Evolutionary conservation across 2,888 invertebrate genomes (phyloP), one percentile per base, ranked within the genome.

Genomic region (Acleris sparsana): DNA sequence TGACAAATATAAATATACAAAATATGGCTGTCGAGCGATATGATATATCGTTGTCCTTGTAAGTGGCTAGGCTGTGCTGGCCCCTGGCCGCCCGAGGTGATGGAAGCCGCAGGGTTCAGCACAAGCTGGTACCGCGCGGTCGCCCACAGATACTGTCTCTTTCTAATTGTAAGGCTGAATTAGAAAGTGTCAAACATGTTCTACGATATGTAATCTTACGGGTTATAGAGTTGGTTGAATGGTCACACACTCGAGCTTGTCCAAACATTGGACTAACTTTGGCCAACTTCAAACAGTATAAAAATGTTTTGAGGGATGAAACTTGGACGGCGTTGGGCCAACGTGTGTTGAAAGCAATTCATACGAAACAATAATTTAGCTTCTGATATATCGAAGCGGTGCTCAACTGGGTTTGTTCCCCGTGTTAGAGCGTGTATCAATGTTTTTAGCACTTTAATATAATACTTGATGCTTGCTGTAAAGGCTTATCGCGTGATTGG

Each of bases 101-200:
- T 44, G 1, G 39, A 29, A 25, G 33, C 18, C 33, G 33, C 33
- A n/a, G 39, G 53, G 61, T 51, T 69, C 46, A 56, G n/a, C 6
- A 17, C 25, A 44, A 17, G 46, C 46, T 17, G 46, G 60, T 52
- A 49, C 6, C 51, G 53, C 84, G 88, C 87, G 87, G 74, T 86
- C 88, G 89, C 87, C 86, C 83, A 73, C 76, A 68, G 73, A 46
- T 79, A 72, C 84, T 85, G 84, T 81, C 85, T 83, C 88, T 92
- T 92, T 92, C 92, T 92, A 89, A 92, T 90, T 85, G 78, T 84
- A 91, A 92, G 92, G 92, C 92, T 92, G 92, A 86, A 85, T 92
- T 91, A 89, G 92, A 89, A 90, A 92, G 87, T 87, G 87, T 86
- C 87, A 85, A 85, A 83, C 68, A 55, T 55, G 60, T 55, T 65